Evolutionary conservation across 2,797 vertebrate genomes (phyloP).

Genomic region (Gobionotothen gibberifrons): DNA sequence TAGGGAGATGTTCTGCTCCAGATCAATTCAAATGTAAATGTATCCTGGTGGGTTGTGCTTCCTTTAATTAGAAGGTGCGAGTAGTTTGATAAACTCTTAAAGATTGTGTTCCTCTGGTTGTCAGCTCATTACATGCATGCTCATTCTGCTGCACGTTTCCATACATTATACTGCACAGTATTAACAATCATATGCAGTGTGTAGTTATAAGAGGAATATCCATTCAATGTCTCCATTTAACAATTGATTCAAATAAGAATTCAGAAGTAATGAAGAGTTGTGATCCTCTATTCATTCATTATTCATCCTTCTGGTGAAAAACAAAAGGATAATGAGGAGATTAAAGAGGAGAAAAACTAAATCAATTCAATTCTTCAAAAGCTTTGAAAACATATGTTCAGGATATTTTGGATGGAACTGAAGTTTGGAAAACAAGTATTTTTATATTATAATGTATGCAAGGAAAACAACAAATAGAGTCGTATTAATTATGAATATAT

Average conservation of each 20-base stretch:
- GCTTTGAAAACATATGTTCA: slow-evolving; percentile 20
- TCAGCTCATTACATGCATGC: slow-evolving; percentile 74
- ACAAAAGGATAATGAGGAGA: slow-evolving; percentile 71
- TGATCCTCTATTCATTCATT: slow-evolving; percentile 65
- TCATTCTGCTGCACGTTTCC: slow-evolving; percentile 45
- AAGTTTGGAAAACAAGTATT: slow-evolving; percentile 4
- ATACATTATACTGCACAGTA: slow-evolving; percentile 34
- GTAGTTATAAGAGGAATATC: slow-evolving; percentile 22
- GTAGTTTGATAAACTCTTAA: slow-evolving; percentile 85
- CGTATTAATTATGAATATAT: slow-evolving; percentile 20
- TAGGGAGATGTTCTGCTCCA: slow-evolving; percentile 81
- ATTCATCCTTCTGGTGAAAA: slow-evolving; percentile 74
- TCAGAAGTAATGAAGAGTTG: slow-evolving; percentile 57
- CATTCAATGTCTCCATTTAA: slow-evolving; percentile 45
- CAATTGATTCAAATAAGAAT: slow-evolving; percentile 59
- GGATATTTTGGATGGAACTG: slow-evolving; percentile 25
- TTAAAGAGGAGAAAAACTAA: slow-evolving; percentile 60
- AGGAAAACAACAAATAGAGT: slow-evolving; percentile 5
- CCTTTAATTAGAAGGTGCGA: slow-evolving; percentile 83
- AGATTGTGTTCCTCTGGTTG: slow-evolving; percentile 71
- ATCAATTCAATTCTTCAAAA: slow-evolving; percentile 54
- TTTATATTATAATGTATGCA: slow-evolving; percentile 23
- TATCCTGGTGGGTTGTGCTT: slow-evolving; percentile 83
- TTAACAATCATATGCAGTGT: slow-evolving; percentile 24
- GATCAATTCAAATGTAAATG: slow-evolving; percentile 86